Conservation (phyloP, 2,888 invertebrate genomes). For the Epiblema foenella region DNA sequence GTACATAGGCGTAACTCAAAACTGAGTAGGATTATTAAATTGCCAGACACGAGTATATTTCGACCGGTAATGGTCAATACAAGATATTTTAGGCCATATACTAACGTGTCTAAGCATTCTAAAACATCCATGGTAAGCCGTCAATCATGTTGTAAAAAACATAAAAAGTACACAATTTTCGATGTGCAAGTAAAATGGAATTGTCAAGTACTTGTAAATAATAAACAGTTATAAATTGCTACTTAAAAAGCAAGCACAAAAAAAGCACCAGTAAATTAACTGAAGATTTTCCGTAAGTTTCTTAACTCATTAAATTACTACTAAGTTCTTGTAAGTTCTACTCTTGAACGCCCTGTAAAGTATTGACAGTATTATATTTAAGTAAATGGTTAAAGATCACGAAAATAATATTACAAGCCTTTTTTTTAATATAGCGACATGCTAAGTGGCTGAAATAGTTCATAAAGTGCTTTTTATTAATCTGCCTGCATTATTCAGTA, state of each 20-base stretch:
- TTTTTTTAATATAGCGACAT: neutral
- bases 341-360: constrained; percentile 24
- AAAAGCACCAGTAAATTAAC: constrained; percentile 40
- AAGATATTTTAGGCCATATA: constrained; percentile 21
- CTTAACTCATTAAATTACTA: constrained; percentile 36
- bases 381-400: neutral
- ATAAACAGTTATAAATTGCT: constrained; percentile 36
- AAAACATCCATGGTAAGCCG: constrained; percentile 33
- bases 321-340: constrained; percentile 15
- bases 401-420: neutral
- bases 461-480: neutral
- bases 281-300: constrained; percentile 25
- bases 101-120: constrained; percentile 25
- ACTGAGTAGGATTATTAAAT: constrained; percentile 46
- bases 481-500: neutral
- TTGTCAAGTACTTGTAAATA: constrained; percentile 55
- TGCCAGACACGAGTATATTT: constrained; percentile 35
- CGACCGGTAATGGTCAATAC: neutral
- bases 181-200: constrained; percentile 40
- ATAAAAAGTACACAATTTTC: constrained; percentile 25
- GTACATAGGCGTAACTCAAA: constrained; percentile 62
- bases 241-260: constrained; percentile 42
- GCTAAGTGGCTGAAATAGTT: neutral
- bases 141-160: constrained; percentile 30
- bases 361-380: constrained; percentile 2